Conservation (phyloP, 1,140 invertebrate species). For the Monomorium pharaonis region DNA sequence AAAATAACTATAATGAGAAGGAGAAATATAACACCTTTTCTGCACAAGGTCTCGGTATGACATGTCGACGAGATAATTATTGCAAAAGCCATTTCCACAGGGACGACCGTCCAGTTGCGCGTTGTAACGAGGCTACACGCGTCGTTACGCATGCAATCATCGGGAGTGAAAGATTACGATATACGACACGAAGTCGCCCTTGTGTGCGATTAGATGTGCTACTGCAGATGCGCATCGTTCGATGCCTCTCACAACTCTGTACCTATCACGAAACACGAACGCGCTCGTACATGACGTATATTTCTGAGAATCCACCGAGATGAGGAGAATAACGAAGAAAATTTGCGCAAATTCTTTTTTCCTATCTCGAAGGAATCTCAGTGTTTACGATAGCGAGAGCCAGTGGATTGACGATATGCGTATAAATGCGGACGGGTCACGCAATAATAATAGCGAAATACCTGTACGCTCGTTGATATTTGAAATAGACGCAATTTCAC, state of each 20-base stretch:
- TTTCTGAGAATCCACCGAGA: not conserved
- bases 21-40: constrained; percentile 18
- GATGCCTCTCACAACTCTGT: not conserved
- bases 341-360: not conserved
- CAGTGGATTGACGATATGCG: constrained; percentile 4
- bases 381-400: constrained; percentile 20
- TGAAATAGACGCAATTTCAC: constrained; percentile 27
- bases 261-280: not conserved
- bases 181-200: constrained; percentile 41
- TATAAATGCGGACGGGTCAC: constrained; percentile 17
- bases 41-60: constrained; percentile 18
- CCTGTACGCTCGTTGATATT: not conserved
- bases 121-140: constrained; percentile 23
- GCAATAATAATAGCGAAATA: constrained; percentile 8
- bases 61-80: constrained; percentile 45
- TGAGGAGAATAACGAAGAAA: not conserved
- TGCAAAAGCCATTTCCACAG: constrained; percentile 36
- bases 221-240: constrained; percentile 20
- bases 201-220: constrained; percentile 60
- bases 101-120: constrained; percentile 36
- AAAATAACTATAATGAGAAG: constrained; percentile 25
- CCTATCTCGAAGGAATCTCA: not conserved
- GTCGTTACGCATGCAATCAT: constrained; percentile 39
- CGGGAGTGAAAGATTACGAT: constrained; percentile 54
- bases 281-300: not conserved